These are phyloP conservation scores for Trematomus loennbergii DNA, from an alignment of 2,113 vertebrate species.

Conservation along the genomic window DNA sequence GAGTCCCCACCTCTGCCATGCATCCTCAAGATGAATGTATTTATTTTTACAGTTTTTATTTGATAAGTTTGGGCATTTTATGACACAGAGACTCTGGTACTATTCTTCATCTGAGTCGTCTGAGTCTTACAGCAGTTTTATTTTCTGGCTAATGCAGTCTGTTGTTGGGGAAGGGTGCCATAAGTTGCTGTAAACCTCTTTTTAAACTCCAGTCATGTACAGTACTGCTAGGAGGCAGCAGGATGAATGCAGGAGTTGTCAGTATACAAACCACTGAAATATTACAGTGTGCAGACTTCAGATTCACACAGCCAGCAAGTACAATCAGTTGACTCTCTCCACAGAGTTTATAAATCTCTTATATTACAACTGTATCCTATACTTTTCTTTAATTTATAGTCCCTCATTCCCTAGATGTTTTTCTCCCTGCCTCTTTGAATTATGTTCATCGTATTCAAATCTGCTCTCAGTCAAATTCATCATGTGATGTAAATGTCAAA, in stretches of 20 bases:
- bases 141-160: neutral
- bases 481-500: constrained; percentile 39
- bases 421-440: neutral
- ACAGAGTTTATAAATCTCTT: neutral
- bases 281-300: neutral
- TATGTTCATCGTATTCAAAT: neutral
- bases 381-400: neutral
- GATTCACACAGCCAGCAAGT: neutral
- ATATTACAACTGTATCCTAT: neutral
- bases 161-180: neutral
- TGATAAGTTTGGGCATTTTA: neutral
- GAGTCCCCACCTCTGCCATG: no score
- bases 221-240: neutral
- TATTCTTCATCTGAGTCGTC: neutral
- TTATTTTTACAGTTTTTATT: neutral
- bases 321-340: neutral
- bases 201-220: neutral
- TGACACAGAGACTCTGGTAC: neutral
- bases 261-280: neutral
- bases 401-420: neutral
- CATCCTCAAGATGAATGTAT: neutral
- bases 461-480: neutral
- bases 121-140: neutral
- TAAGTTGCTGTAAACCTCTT: no score
- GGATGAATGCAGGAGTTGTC: neutral